Base-by-base conservation (phyloP, 92 coral and sea anemone species). In the Siderastrea siderea region DNA sequence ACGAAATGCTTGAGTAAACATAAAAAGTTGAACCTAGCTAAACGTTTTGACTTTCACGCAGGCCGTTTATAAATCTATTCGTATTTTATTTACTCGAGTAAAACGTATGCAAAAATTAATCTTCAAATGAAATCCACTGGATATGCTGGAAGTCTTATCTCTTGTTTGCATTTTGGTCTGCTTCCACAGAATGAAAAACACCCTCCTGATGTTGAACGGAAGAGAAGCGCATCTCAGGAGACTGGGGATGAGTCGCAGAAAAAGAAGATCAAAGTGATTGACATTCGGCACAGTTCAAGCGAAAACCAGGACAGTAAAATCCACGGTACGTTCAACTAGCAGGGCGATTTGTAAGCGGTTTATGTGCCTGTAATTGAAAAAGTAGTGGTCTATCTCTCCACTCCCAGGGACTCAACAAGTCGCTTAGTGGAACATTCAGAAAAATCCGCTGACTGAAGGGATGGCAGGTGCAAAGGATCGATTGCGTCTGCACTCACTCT, bases 221-320 rank as follows among this genome's bases (percentile, higher is more conserved):
- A 87, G 81, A 92, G 96, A 52, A 87, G 90, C 65, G 90, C 92
- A 3, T 77, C 94, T 4, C 96, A 93, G 75, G 98, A 94, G 66
- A 72, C 97, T 73, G 88, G 89, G 7, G 75, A 66, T 26, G 99
- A 97, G 74, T 84, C 97, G 14, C 97, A 95, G 68, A 94, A 77
- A 63, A 97, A 97, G 89, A 97, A 97, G 81, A 84, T 91, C 13
- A 95, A 95, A 91, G 96, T 97, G 54, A 97, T 97, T 47, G 99
- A 97, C 82, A 95, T 95, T 26, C 89, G 94, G 15, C 90, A 95
- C 55, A 88, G 86, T n/a, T 55, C 83, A 51, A 77, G 55, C n/a
- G 92, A 91, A 79, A 52, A 60, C 45, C 81, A 49, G 8, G 94
- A 83, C 10, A 71, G 61, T 38, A 71, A 71, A 14, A 38, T 13